Conservation (phyloP, 2,113 vertebrate species). For the Hydropotes inermis region DNA sequence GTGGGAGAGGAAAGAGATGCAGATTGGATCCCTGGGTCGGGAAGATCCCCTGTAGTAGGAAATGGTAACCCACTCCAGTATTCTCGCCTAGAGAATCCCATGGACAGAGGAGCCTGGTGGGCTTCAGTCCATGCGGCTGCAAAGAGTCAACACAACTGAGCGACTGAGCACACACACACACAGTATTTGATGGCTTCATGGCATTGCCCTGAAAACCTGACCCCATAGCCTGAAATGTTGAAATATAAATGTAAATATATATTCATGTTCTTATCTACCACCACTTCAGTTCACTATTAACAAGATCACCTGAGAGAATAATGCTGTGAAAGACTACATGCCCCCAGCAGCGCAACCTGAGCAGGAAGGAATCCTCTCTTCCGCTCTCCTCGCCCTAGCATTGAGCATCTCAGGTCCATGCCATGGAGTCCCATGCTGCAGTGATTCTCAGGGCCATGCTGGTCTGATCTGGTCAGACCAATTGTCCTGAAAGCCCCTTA, state of each 20-base stretch:
- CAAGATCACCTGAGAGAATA: neutral
- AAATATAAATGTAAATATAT: neutral
- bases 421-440: neutral
- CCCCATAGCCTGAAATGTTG: neutral
- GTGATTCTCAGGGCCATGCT: neutral
- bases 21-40: neutral
- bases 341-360: neutral
- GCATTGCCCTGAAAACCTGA: neutral
- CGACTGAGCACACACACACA: neutral
- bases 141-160: neutral
- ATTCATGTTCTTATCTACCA: neutral
- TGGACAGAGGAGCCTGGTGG: neutral
- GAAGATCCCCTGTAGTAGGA: neutral
- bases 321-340: neutral
- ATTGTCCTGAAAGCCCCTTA: conserved; percentile 22
- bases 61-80: neutral
- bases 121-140: neutral
- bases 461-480: neutral
- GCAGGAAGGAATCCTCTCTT: rapidly evolving
- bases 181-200: neutral
- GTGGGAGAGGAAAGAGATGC: neutral
- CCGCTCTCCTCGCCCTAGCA: neutral
- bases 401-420: neutral
- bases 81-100: neutral
- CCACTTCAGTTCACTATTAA: neutral